A percentile compares a stretch with the other conserved stretches of the same genome.
phyloP scores from a whole-genome alignment of 2,888 invertebrate species.

The Dryobotodes eremita region DNA sequence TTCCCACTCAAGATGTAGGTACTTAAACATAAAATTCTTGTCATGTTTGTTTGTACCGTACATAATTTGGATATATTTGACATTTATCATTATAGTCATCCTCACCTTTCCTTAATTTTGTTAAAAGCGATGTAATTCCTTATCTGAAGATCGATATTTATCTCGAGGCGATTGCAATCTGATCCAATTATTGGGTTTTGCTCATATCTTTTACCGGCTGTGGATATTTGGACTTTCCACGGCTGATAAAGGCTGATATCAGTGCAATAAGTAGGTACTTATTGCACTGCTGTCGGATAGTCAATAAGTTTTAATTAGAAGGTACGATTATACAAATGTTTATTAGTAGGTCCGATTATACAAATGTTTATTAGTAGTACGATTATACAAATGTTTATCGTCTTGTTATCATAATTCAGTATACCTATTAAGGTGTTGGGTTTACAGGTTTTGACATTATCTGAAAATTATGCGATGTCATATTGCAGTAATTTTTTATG shows the following conservation, averaged over 20 bases:
- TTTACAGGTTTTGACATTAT: constrained; percentile 7
- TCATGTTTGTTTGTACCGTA: neutral
- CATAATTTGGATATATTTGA: constrained; percentile 6
- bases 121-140: neutral
- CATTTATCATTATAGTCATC: neutral
- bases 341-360: constrained; percentile 6
- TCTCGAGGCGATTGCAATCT: neutral
- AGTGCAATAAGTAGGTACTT: neutral
- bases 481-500: neutral
- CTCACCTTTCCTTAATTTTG: neutral
- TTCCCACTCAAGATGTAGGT: neutral
- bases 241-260: neutral
- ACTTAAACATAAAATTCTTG: neutral
- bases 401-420: constrained; percentile 11
- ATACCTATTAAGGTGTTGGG: neutral
- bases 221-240: neutral
- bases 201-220: neutral
- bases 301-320: neutral
- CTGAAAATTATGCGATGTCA: neutral
- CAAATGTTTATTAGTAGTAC: neutral
- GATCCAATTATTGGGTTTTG: neutral
- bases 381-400: constrained; percentile 25
- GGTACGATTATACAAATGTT: constrained; percentile 12
- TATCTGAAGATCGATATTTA: neutral
- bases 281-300: neutral